Percentiles rank a stretch among this genome's conserved stretches.
Conservation (phyloP, 2,888 invertebrate species). For the Pogonocherus hispidulus region DNA sequence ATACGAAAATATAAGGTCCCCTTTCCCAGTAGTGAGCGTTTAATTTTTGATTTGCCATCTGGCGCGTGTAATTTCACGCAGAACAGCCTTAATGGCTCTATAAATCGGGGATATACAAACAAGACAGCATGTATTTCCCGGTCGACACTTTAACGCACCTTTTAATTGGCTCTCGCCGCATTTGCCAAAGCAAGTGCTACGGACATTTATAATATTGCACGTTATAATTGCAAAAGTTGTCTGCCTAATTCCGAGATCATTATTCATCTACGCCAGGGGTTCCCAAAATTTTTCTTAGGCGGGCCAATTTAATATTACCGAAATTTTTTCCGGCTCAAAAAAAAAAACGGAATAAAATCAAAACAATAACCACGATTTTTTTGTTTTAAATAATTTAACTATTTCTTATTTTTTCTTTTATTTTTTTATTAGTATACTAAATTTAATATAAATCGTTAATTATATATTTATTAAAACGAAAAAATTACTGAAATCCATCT, state of each 20-base stretch:
- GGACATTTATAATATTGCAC: constrained; percentile 46
- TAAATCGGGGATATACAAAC: constrained; percentile 21
- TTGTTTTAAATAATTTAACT: too few relatives aligned
- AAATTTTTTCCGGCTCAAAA: too few relatives aligned
- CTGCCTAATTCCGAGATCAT: not conserved
- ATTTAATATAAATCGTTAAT: too few relatives aligned
- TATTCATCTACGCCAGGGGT: too few relatives aligned
- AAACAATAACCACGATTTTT: too few relatives aligned
- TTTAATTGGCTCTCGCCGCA: constrained; percentile 59
- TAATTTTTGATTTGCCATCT: constrained; percentile 30
- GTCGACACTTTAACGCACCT: constrained; percentile 59
- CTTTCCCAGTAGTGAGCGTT: not conserved
- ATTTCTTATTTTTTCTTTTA: too few relatives aligned
- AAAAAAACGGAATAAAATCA: too few relatives aligned
- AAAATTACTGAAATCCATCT: too few relatives aligned
- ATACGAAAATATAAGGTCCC: not conserved
- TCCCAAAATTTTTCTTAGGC: too few relatives aligned
- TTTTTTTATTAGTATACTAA: too few relatives aligned
- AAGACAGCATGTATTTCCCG: constrained; percentile 38
- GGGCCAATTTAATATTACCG: too few relatives aligned
- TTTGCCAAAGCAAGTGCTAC: constrained; percentile 58
- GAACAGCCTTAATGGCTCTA: constrained; percentile 19
- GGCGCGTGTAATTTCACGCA: constrained; percentile 39
- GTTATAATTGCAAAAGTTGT: not conserved
- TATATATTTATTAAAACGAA: too few relatives aligned